phyloP scores from a whole-genome alignment of 2,888 invertebrate genomes.

The Asteroscopus sphinx region DNA sequence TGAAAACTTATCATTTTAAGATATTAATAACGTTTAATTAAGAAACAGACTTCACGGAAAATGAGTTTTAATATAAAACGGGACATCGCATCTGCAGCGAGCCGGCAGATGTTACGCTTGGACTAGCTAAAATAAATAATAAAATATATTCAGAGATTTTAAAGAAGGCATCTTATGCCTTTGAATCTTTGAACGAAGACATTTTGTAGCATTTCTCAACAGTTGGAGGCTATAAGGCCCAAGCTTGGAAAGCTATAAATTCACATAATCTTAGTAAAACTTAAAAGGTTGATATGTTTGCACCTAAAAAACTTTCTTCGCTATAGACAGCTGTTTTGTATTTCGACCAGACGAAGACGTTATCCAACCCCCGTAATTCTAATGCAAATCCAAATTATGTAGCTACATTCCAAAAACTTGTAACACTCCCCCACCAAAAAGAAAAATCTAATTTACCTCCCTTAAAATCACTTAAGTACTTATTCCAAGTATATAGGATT shows the following conservation, averaged over 20 bases:
- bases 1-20: slow-evolving; percentile 62
- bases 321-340: background rate
- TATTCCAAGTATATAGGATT: slow-evolving; percentile 45
- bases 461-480: slow-evolving; percentile 44
- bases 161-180: background rate
- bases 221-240: too few relatives aligned
- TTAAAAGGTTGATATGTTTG: too few relatives aligned
- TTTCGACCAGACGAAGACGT: slow-evolving; percentile 3
- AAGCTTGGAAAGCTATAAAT: too few relatives aligned
- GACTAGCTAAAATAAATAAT: slow-evolving; percentile 15
- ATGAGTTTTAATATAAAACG: slow-evolving; percentile 59
- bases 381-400: slow-evolving; percentile 45
- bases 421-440: slow-evolving; percentile 37
- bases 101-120: slow-evolving; percentile 34
- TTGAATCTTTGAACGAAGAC: too few relatives aligned
- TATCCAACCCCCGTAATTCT: slow-evolving; percentile 20
- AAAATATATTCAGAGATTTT: slow-evolving; percentile 6
- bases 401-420: slow-evolving; percentile 33
- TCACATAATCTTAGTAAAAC: too few relatives aligned
- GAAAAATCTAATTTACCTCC: slow-evolving; percentile 51
- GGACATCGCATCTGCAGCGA: slow-evolving; percentile 44
- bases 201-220: too few relatives aligned
- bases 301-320: background rate
- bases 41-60: slow-evolving; percentile 56
- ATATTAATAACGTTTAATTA: slow-evolving; percentile 63